Evolutionary conservation across 2,113 vertebrate species (phyloP).

Genomic region (Conger conger): DNA sequence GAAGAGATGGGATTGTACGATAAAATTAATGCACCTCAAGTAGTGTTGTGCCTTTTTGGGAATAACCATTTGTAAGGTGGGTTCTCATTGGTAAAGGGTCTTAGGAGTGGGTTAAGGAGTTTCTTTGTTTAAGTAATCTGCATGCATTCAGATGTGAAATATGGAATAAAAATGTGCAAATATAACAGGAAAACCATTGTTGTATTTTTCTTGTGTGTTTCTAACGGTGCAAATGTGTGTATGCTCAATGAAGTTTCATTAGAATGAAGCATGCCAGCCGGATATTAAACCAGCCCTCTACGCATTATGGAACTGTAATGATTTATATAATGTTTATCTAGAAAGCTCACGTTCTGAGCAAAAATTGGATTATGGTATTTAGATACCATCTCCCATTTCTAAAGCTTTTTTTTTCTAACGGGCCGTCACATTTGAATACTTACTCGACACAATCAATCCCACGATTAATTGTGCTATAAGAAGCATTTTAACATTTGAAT

Average conservation of each 20-base stretch:
- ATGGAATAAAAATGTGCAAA: conserved; percentile 47
- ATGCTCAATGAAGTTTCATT: not conserved
- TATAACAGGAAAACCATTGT: not conserved
- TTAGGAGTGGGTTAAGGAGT: not conserved
- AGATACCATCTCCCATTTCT: not conserved
- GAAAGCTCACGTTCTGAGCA: not conserved
- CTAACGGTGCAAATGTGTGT: not conserved
- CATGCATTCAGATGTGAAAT: conserved; percentile 46
- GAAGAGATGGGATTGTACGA: not conserved
- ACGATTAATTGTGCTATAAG: not conserved
- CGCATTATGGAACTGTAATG: not conserved
- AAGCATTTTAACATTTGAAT: not conserved
- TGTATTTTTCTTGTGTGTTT: not conserved
- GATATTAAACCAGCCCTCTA: not conserved
- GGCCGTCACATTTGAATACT: too few relatives aligned
- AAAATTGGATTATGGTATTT: not conserved
- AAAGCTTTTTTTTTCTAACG: too few relatives aligned
- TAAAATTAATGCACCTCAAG: not conserved
- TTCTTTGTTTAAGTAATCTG: conserved; percentile 39
- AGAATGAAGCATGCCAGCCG: not conserved
- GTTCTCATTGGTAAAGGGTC: not conserved
- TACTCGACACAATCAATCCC: too few relatives aligned
- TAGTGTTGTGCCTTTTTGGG: not conserved
- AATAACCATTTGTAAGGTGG: not conserved
- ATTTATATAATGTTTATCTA: not conserved